These are phyloP conservation scores for Thaleichthys pacificus DNA, from an alignment of 2,797 vertebrate genomes.

Conservation along the genomic window DNA sequence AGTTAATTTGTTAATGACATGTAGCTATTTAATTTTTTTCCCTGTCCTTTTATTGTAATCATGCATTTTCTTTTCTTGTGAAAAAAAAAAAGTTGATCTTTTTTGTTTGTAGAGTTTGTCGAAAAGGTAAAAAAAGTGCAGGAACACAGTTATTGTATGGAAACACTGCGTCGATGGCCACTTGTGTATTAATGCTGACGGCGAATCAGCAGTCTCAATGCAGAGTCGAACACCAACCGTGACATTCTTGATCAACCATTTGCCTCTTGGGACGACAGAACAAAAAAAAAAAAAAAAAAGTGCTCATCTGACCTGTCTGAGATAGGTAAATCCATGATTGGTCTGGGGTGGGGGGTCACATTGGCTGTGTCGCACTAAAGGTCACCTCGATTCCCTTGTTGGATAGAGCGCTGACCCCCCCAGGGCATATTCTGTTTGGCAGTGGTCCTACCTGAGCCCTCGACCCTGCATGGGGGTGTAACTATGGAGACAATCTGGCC, in stretches of 20 bases:
- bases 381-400: too few relatives aligned
- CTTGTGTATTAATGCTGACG: slow-evolving; percentile 87
- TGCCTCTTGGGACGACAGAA: slow-evolving; percentile 67
- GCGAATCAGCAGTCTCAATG: slow-evolving; percentile 83
- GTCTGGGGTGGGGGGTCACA: too few relatives aligned
- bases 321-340: slow-evolving; percentile 64
- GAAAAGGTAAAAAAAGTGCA: slow-evolving; percentile 89
- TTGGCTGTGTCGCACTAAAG: too few relatives aligned
- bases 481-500: too few relatives aligned
- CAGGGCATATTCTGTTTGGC: too few relatives aligned
- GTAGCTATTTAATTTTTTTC: slow-evolving; percentile 99
- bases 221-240: slow-evolving; percentile 65
- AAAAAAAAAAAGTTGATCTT: slow-evolving; percentile 95
- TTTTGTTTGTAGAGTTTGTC: slow-evolving; percentile 86
- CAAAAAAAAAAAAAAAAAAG: slow-evolving; percentile 31
- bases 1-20: slow-evolving; percentile 99
- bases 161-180: slow-evolving; percentile 89
- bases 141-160: slow-evolving; percentile 95
- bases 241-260: slow-evolving; percentile 60
- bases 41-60: slow-evolving; percentile 97
- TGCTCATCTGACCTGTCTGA: slow-evolving; percentile 71
- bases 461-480: too few relatives aligned
- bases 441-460: too few relatives aligned
- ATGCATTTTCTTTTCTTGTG: slow-evolving; percentile 79
- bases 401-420: too few relatives aligned